A percentile compares a stretch with the other conserved stretches of the same genome.
These are phyloP conservation scores for Cardiocondyla obscurior DNA, from an alignment of 1,140 invertebrate genomes.

Conservation along the genomic window DNA sequence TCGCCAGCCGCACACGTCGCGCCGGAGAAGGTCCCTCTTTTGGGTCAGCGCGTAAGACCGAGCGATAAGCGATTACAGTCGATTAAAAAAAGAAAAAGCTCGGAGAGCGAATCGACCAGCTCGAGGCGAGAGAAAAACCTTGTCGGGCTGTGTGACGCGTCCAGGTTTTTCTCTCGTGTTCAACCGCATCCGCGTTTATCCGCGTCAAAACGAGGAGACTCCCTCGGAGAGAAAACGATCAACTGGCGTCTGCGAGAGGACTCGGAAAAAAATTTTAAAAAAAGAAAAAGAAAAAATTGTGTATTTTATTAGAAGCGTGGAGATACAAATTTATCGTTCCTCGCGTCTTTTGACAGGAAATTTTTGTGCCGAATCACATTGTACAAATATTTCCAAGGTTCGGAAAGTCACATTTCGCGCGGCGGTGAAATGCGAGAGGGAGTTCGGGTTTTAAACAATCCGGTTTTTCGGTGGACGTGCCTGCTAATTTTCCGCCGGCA, in stretches of 20 bases:
- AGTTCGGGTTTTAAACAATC: not conserved
- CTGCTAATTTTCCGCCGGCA: not conserved
- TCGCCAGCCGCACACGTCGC: conserved; percentile 11
- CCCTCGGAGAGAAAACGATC: not conserved
- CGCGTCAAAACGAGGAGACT: conserved; percentile 10
- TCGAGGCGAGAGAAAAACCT: not conserved
- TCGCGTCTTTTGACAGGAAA: not conserved
- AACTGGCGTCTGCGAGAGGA: not conserved
- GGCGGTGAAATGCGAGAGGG: not conserved
- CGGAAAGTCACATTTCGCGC: not conserved
- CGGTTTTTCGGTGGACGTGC: not conserved
- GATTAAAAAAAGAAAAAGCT: conserved; percentile 47
- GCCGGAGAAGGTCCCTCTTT: conserved; percentile 42
- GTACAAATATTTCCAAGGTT: not conserved
- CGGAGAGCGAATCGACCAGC: conserved; percentile 11
- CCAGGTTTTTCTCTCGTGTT: conserved; percentile 26
- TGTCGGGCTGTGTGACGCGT: not conserved
- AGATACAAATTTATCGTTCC: not conserved
- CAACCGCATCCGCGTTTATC: conserved; percentile 4
- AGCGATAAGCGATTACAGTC: conserved; percentile 49
- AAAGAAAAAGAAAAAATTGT: no score
- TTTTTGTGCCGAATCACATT: not conserved
- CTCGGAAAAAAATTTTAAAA: not conserved
- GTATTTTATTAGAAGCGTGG: not conserved
- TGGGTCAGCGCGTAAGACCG: conserved; percentile 55